These are phyloP conservation scores for Anthophora plumipes DNA, from an alignment of 2,888 invertebrate species.

Conservation along the genomic window DNA sequence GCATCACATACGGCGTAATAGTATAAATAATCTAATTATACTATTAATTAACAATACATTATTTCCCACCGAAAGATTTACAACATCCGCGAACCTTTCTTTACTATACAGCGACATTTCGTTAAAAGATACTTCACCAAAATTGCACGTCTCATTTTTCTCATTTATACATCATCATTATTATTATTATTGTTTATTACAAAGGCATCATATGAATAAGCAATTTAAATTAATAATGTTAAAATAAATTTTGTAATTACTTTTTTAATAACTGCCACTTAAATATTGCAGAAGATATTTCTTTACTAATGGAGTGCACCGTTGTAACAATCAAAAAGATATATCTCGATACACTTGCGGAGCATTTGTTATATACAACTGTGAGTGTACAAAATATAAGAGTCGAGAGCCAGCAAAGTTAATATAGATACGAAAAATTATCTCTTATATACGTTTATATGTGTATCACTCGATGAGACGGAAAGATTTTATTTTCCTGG, in stretches of 20 bases:
- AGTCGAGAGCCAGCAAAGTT: constrained; percentile 68
- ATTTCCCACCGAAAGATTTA: constrained; percentile 52
- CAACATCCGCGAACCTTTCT: constrained; percentile 51
- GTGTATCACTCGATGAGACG: constrained; percentile 74
- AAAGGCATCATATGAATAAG: constrained; percentile 74
- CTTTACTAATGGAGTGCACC: constrained; percentile 65
- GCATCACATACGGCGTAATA: constrained; percentile 52
- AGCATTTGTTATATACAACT: constrained; percentile 73
- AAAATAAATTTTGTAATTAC: constrained; percentile 71
- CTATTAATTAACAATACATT: constrained; percentile 66
- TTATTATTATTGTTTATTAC: constrained; percentile 71
- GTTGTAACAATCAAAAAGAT: constrained; percentile 64
- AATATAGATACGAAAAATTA: constrained; percentile 67
- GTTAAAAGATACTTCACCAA: constrained; percentile 71
- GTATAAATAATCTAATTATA: constrained; percentile 63
- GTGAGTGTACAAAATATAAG: constrained; percentile 74
- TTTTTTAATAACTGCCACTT: constrained; percentile 62
- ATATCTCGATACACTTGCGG: constrained; percentile 67
- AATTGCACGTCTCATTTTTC: constrained; percentile 74
- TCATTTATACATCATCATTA: constrained; percentile 75
- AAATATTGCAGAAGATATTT: constrained; percentile 65
- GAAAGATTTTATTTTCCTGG: constrained; percentile 72
- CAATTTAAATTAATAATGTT: constrained; percentile 71
- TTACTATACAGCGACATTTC: constrained; percentile 63
- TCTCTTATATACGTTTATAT: constrained; percentile 66